phyloP scores from a whole-genome alignment of 2,888 invertebrate species.

The Synanthedon formicaeformis region DNA sequence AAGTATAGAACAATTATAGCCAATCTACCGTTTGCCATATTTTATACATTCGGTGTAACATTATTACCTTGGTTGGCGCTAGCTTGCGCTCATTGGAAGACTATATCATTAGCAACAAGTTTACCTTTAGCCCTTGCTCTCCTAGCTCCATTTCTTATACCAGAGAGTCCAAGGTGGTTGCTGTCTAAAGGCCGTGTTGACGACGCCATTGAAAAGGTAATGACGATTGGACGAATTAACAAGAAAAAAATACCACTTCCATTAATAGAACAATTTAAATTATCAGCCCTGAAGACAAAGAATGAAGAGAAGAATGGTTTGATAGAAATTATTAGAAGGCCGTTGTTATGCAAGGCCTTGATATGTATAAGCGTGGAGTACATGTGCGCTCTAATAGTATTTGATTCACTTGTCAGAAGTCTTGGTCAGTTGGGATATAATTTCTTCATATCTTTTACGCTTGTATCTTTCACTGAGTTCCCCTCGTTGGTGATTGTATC shows the following conservation, averaged over 20 bases:
- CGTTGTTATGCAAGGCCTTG: conserved; percentile 29
- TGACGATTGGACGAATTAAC: conserved; percentile 30
- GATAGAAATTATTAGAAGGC: conserved; percentile 27
- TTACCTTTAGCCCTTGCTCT: conserved; percentile 33
- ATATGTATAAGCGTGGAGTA: conserved; percentile 32
- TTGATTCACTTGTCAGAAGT: conserved; percentile 39
- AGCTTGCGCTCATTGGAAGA: conserved; percentile 43
- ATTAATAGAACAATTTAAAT: conserved; percentile 32
- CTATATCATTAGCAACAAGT: conserved; percentile 35
- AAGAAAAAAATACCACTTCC: conserved; percentile 28
- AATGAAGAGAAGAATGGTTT: conserved; percentile 17
- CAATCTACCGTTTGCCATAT: conserved; percentile 39
- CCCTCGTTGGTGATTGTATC: conserved; percentile 39
- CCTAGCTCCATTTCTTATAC: conserved; percentile 33
- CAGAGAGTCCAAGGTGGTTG: conserved; percentile 51
- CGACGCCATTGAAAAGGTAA: conserved; percentile 31
- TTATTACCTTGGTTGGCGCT: conserved; percentile 43
- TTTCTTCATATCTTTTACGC: conserved; percentile 44
- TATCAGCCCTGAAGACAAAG: conserved; percentile 9
- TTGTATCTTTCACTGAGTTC: conserved; percentile 43
- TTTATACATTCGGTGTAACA: conserved; percentile 26
- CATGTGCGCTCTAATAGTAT: conserved; percentile 31
- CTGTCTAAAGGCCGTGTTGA: conserved; percentile 37
- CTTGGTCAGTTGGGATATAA: conserved; percentile 36
- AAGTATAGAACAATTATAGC: conserved; percentile 43